Evolutionary conservation across 1,140 invertebrate genomes (phyloP).

Genomic region (Meloidogyne exigua): DNA sequence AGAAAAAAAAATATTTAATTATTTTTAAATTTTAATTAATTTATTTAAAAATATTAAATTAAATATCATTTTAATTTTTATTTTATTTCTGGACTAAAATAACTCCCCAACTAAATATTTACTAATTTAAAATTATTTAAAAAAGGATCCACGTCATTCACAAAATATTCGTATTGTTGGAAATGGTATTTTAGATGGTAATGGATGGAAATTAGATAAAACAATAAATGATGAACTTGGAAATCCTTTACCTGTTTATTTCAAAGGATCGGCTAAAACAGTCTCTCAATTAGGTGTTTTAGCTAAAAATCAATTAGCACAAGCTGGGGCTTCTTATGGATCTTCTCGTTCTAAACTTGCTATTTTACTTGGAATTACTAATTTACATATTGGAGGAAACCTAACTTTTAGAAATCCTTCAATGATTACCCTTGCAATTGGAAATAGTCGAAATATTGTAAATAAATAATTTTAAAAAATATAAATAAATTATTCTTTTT

Average conservation of each 20-base stretch:
- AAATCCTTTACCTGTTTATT: background rate
- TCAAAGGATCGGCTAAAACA: background rate
- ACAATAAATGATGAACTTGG: background rate
- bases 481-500: background rate
- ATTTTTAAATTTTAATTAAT: too few species aligned
- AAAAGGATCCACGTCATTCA: background rate
- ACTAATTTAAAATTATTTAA: background rate
- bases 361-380: conserved; percentile 2
- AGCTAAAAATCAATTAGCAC: background rate
- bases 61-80: too few species aligned
- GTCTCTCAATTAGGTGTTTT: background rate
- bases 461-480: background rate
- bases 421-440: background rate
- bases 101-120: too few species aligned
- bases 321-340: background rate
- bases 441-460: conserved; percentile 1
- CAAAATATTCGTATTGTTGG: background rate
- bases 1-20: too few species aligned
- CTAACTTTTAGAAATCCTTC: background rate
- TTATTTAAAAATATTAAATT: too few species aligned
- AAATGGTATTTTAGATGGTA: background rate
- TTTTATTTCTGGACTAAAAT: too few species aligned
- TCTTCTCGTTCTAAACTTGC: background rate
- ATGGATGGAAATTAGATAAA: background rate
- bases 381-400: background rate